Percentiles rank a stretch among this genome's conserved stretches.
phyloP scores from a whole-genome alignment of 2,888 invertebrate species.

The Geophilus truncorum region DNA sequence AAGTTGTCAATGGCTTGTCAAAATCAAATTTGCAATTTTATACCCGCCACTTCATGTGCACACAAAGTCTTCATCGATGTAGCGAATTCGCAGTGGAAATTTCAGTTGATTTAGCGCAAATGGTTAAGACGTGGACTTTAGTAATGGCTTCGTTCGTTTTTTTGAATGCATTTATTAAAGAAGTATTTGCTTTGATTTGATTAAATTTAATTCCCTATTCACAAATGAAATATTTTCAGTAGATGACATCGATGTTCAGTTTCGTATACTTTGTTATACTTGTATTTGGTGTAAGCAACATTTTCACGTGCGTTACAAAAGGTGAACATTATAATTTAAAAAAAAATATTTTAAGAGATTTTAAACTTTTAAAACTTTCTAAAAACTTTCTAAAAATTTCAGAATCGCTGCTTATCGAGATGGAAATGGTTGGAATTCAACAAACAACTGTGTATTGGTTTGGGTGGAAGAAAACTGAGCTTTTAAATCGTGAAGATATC shows the following conservation, averaged over 20 bases:
- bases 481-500: conserved; percentile 40
- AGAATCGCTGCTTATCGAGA: conserved; percentile 40
- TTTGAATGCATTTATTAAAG: background rate
- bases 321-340: conserved; percentile 39
- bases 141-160: background rate
- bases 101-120: background rate
- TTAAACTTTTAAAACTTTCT: conserved; percentile 38
- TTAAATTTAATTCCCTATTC: background rate
- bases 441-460: conserved; percentile 40
- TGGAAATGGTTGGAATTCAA: conserved; percentile 41
- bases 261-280: background rate
- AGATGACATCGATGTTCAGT: background rate
- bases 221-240: background rate
- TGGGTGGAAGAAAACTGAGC: conserved; percentile 39
- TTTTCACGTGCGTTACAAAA: conserved; percentile 32
- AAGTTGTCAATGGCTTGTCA: background rate
- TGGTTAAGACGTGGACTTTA: background rate
- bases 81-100: background rate
- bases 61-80: background rate
- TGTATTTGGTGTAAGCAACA: background rate
- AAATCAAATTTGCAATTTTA: background rate
- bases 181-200: background rate
- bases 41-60: background rate
- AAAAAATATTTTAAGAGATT: too few species aligned
- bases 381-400: conserved; percentile 21